Conservation (phyloP, 2,797 vertebrate genomes). For the Microctenopoma steveboyesi region DNA sequence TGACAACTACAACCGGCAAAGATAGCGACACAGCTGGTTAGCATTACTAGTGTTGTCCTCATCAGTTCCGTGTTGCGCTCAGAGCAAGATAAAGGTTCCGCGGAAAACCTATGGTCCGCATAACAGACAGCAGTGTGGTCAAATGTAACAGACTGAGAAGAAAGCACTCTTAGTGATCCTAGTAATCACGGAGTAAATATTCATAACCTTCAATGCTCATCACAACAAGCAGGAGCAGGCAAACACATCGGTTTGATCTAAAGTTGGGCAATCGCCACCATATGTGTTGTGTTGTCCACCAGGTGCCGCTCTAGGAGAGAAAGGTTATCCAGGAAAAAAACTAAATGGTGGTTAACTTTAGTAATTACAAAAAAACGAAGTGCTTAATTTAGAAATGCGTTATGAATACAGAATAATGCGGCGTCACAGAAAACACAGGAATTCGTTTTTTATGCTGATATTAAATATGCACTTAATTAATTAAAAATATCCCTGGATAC, state of each 20-base stretch:
- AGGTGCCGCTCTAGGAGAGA: conserved; percentile 55
- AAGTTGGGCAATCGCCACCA: background rate
- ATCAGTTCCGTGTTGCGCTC: conserved; percentile 49
- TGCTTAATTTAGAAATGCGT: background rate
- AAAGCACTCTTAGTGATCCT: too few relatives aligned
- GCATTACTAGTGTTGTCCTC: conserved; percentile 41
- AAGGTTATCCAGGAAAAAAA: conserved; percentile 2
- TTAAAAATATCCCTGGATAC: too few relatives aligned
- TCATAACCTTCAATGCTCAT: background rate
- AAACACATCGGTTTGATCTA: background rate
- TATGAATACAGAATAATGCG: background rate
- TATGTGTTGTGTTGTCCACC: conserved; percentile 40
- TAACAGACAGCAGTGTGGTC: background rate
- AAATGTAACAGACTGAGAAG: background rate
- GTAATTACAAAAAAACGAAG: background rate
- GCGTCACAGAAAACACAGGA: background rate
- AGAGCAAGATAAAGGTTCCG: conserved; percentile 41
- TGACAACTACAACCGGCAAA: conserved; percentile 50
- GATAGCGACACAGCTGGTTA: conserved; percentile 58
- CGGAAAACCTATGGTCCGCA: too few relatives aligned
- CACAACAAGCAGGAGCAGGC: background rate
- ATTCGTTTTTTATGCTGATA: background rate
- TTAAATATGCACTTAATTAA: background rate
- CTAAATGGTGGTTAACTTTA: background rate
- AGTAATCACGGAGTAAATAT: background rate